Evolutionary conservation across 2,113 vertebrate species (phyloP), one percentile per base, ranked within the genome.

Genomic region (Meriones unguiculatus): DNA sequence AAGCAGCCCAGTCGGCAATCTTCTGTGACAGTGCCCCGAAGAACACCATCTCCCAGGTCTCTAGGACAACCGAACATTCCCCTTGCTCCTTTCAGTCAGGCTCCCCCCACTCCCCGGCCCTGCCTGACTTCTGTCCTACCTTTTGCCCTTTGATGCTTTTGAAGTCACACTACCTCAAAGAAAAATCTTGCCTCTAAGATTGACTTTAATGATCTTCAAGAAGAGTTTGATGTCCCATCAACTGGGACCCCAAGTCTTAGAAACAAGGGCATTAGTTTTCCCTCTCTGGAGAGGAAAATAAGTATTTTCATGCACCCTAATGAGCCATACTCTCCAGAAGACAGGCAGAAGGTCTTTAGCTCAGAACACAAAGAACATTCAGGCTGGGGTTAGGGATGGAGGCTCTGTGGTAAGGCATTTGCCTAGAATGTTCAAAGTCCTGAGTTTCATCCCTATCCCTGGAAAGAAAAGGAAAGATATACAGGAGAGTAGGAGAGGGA

Each of bases 161-260:
- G 32, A 91, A 77, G 1, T 75, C 35, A 91, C 52, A 76, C 69
- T 11, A 8, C 10, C 1, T 84, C 59, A 91, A 86, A 52, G 25
- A 46, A 93, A 57, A 67, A 81, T 14, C 10, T 82, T 67, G 28
- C 65, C 30, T 92, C 24, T 65, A 65, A 88, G 46, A 85, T 85
- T 87, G 25, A 32, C 50, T 38, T 67, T 77, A 62, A 76, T n/a
- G 62, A 46, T 54, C 57, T 62, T 82, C 67, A 87, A 77, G 78
- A 94, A 92, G 64, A 94, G 90, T 73, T 65, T 72, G 25, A 52
- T 80, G 7, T 70, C 59, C 62, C 17, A 87, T 82, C 73, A 73
- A 64, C 8, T 59, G 41, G 18, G n/a, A 30, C 30, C 30, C 46
- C 38, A 20, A 15, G 5, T 22, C 81, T 89, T 77, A 89, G 46